Conservation (phyloP, 30 jellyfish, hydroid and myxozoan species). For the Aurelia sp. region DNA sequence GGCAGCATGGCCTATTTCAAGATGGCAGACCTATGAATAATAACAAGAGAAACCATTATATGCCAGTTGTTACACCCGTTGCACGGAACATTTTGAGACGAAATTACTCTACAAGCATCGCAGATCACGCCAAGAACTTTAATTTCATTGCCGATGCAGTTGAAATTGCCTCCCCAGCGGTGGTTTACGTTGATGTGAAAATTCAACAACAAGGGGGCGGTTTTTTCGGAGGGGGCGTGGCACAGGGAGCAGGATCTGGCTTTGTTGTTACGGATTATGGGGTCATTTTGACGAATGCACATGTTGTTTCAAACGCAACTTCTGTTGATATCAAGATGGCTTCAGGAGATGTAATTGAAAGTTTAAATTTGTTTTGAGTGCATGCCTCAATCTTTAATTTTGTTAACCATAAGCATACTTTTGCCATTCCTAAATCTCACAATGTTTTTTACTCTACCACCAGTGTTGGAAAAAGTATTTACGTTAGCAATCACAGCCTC, state of each 20-base stretch:
- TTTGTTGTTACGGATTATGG: slow-evolving; percentile 81
- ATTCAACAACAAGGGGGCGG: slow-evolving; percentile 65
- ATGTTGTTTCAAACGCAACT: slow-evolving; percentile 57
- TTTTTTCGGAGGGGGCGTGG: slow-evolving; percentile 69
- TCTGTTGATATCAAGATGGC: slow-evolving; percentile 63
- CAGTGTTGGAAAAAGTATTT: too few relatives aligned
- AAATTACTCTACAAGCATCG: slow-evolving; percentile 18
- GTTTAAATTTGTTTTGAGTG: background rate
- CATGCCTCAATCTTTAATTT: too few relatives aligned
- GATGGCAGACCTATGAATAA: too few relatives aligned
- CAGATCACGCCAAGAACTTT: slow-evolving; percentile 55
- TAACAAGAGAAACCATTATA: too few relatives aligned
- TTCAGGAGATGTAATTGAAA: slow-evolving; percentile 66
- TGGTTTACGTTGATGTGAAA: slow-evolving; percentile 76
- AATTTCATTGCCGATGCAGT: slow-evolving; percentile 84
- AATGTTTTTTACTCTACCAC: too few relatives aligned
- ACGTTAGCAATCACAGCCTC: too few relatives aligned
- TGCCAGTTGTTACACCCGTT: too few relatives aligned
- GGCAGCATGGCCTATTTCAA: too few relatives aligned
- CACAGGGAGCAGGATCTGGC: slow-evolving; percentile 90
- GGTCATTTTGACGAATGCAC: slow-evolving; percentile 74
- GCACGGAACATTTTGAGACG: background rate
- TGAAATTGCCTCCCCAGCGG: slow-evolving; percentile 79
- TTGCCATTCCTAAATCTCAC: too few relatives aligned
- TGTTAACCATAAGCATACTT: too few relatives aligned